phyloP scores from a whole-genome alignment of 2,888 invertebrate species.

The Bombylius major region DNA sequence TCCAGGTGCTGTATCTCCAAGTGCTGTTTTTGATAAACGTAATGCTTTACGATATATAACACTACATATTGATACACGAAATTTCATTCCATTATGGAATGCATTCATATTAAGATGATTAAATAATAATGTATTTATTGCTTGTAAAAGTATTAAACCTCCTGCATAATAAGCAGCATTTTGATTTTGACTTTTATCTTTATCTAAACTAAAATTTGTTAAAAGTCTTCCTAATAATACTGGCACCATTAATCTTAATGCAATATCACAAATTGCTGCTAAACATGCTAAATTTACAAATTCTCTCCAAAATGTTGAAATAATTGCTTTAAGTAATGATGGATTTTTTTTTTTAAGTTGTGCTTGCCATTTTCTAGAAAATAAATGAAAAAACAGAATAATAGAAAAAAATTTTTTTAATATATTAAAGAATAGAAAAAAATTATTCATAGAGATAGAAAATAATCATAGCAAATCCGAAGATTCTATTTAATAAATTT shows the following conservation, averaged over 20 bases:
- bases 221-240: conserved; percentile 16
- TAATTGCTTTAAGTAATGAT: conserved; percentile 15
- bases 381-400: background rate
- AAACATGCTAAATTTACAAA: conserved; percentile 11
- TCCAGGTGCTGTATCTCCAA: conserved; percentile 73
- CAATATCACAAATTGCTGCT: conserved; percentile 14
- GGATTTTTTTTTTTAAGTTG: conserved; percentile 13
- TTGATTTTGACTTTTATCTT: background rate
- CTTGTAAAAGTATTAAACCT: conserved; percentile 30
- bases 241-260: conserved; percentile 15
- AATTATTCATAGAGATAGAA: too few species aligned
- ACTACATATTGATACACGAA: conserved; percentile 69
- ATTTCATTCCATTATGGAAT: conserved; percentile 69
- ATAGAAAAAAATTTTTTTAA: background rate
- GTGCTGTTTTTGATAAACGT: conserved; percentile 50
- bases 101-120: conserved; percentile 56
- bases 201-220: conserved; percentile 12
- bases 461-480: too few species aligned
- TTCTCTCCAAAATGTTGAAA: conserved; percentile 17
- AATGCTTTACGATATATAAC: conserved; percentile 76
- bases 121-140: conserved; percentile 35
- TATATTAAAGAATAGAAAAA: background rate
- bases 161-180: conserved; percentile 46
- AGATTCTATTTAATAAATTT: too few species aligned
- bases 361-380: conserved; percentile 14